These are phyloP conservation scores for Anthophora plumipes DNA, from an alignment of 2,888 invertebrate species.

Conservation along the genomic window DNA sequence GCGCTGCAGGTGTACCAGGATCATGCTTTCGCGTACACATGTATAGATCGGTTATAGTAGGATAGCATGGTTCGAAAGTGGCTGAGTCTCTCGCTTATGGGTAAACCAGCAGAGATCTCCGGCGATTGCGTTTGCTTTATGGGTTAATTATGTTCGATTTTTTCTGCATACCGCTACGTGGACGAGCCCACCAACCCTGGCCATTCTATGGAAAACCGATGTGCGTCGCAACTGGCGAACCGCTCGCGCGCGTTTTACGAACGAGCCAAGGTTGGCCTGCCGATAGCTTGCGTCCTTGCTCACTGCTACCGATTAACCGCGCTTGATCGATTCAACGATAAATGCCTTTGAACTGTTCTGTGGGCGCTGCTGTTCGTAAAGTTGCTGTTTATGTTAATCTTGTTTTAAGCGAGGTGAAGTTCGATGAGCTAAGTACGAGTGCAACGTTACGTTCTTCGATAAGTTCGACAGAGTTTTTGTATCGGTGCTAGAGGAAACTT, in stretches of 20 bases:
- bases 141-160: slow-evolving; percentile 79
- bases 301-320: slow-evolving; percentile 28
- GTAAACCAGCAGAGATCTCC: slow-evolving; percentile 67
- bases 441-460: too few relatives aligned
- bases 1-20: slow-evolving; percentile 2
- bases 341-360: slow-evolving; percentile 19
- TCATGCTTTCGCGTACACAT: neutral
- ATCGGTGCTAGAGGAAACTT: too few relatives aligned
- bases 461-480: too few relatives aligned
- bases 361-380: neutral
- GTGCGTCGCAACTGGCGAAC: slow-evolving; percentile 27
- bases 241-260: slow-evolving; percentile 45
- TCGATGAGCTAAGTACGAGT: neutral
- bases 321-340: slow-evolving; percentile 17
- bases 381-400: neutral
- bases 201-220: slow-evolving; percentile 71
- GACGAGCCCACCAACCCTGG: slow-evolving; percentile 57
- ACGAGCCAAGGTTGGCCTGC: slow-evolving; percentile 31
- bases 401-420: neutral
- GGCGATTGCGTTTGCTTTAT: slow-evolving; percentile 77
- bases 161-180: slow-evolving; percentile 55
- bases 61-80: slow-evolving; percentile 41
- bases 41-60: too few relatives aligned
- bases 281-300: slow-evolving; percentile 44
- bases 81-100: slow-evolving; percentile 67